Conservation (phyloP, 2,113 vertebrate genomes). For the Ivindomyrus marchei region DNA sequence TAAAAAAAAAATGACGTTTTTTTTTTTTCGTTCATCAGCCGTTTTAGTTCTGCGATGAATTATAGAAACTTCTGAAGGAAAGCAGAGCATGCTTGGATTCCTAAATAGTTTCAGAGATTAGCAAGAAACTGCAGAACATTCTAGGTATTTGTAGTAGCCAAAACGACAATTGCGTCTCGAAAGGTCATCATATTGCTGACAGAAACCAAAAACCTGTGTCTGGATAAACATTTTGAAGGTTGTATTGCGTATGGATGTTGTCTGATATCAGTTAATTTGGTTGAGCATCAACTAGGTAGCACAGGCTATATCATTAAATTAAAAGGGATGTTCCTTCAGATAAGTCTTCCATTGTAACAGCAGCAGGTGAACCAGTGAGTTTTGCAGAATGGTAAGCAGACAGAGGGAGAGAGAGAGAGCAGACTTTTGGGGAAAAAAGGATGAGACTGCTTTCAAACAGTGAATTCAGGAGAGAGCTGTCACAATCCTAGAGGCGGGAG, state of each 20-base stretch:
- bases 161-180: background rate
- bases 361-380: background rate
- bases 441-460: background rate
- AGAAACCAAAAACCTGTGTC: background rate
- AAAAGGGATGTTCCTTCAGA: background rate
- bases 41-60: conserved; percentile 9
- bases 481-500: background rate
- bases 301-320: background rate
- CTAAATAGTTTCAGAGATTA: background rate
- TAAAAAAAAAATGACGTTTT: background rate
- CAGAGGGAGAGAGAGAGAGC: background rate
- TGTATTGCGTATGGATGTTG: background rate
- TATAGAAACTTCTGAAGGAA: conserved; percentile 9
- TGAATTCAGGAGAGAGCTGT: background rate
- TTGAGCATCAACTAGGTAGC: background rate
- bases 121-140: background rate
- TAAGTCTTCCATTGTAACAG: background rate
- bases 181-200: background rate
- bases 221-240: conserved; percentile 4
- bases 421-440: background rate
- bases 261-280: conserved; percentile 8
- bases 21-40: background rate
- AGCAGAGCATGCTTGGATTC: background rate
- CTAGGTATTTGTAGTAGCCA: background rate
- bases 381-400: background rate